These are phyloP conservation scores for Acrocyrtus sp. DNA, from an alignment of 2,888 invertebrate species.

Conservation along the genomic window DNA sequence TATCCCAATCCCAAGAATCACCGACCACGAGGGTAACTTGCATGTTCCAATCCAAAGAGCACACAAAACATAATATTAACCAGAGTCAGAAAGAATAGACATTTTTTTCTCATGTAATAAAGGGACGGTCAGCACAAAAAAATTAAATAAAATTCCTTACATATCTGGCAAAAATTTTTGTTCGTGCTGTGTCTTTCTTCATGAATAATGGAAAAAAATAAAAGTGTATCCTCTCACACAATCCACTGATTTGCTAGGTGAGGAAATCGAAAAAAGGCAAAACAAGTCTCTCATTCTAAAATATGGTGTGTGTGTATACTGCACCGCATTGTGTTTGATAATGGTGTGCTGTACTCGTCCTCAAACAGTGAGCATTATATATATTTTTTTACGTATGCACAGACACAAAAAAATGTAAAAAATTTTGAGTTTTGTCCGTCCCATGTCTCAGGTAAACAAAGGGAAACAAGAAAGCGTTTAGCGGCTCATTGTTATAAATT, in stretches of 20 bases:
- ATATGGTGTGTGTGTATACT: too few species aligned
- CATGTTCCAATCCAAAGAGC: too few species aligned
- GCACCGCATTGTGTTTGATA: too few species aligned
- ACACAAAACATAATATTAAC: constrained; percentile 26
- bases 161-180: constrained; percentile 48
- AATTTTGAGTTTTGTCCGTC: constrained; percentile 31
- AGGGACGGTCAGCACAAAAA: constrained; percentile 8
- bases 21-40: too few species aligned
- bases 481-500: constrained; percentile 63
- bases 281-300: too few species aligned
- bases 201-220: too few species aligned
- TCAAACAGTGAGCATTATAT: too few species aligned
- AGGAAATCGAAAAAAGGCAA: constrained; percentile 47
- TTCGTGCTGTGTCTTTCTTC: too few species aligned
- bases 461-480: constrained; percentile 49
- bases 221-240: neutral
- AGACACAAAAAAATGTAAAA: constrained; percentile 44
- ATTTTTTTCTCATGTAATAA: neutral
- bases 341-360: too few species aligned
- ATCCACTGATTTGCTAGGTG: constrained; percentile 45
- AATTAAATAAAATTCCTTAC: constrained; percentile 56
- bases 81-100: neutral
- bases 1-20: too few species aligned
- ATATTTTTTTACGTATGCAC: constrained; percentile 25
- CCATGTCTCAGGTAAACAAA: constrained; percentile 54